phyloP scores from a whole-genome alignment of 35 echinoderm and acorn worm species.

The Eucidaris tribuloides region DNA sequence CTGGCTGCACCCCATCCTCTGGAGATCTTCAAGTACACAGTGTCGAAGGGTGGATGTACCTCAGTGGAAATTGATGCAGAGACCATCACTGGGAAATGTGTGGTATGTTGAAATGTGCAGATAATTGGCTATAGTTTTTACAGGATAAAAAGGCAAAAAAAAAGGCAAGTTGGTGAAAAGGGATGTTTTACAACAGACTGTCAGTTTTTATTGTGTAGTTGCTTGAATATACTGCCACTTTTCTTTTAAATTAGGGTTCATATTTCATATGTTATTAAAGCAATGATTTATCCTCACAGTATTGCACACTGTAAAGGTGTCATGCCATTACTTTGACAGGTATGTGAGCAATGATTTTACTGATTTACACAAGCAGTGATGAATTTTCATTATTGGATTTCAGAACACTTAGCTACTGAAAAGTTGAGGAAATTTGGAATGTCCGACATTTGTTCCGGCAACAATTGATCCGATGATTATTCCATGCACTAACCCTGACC shows the following conservation, averaged over 20 bases:
- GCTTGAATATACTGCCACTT: not conserved
- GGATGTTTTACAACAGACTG: not conserved
- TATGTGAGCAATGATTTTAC: too few species aligned
- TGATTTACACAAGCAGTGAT: too few species aligned
- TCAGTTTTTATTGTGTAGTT: not conserved
- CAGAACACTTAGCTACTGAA: too few species aligned
- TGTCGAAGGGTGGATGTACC: not conserved
- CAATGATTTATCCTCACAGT: not conserved
- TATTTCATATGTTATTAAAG: not conserved
- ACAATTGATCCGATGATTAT: too few species aligned
- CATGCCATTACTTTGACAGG: too few species aligned
- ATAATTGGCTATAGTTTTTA: too few species aligned
- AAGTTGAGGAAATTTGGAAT: too few species aligned
- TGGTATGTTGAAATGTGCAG: slow-evolving; percentile 31
- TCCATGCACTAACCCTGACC: too few species aligned
- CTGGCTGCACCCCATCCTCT: not conserved
- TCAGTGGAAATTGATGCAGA: slow-evolving; percentile 78
- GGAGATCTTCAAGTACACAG: slow-evolving; percentile 59
- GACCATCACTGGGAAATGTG: slow-evolving; percentile 79
- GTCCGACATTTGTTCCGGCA: too few species aligned
- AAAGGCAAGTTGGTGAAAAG: too few species aligned
- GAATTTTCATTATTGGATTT: too few species aligned
- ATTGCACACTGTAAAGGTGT: not conserved
- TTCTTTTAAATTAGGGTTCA: not conserved
- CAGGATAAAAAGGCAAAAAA: too few species aligned